Evolutionary conservation across 2,797 vertebrate genomes (phyloP).

Genomic region (Rachycentron canadum): DNA sequence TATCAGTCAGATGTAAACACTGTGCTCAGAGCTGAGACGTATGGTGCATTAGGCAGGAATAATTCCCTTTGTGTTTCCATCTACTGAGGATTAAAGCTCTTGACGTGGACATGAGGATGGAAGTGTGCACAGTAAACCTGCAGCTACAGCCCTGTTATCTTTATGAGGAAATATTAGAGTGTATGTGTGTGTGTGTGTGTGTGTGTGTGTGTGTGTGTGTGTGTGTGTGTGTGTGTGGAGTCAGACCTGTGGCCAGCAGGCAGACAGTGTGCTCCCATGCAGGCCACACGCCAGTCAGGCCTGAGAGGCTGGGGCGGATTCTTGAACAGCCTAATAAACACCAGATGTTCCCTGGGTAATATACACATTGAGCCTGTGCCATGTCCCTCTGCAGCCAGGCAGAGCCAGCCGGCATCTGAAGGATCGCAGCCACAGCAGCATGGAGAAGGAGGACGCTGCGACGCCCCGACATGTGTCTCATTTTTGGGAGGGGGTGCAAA

Average conservation of each 20-base stretch:
- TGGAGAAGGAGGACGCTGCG: slow-evolving; percentile 18
- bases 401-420: slow-evolving; percentile 53
- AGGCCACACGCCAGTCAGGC: slow-evolving; percentile 83
- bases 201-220: slow-evolving; percentile 38
- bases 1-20: slow-evolving; percentile 67
- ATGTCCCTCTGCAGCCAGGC: slow-evolving; percentile 74
- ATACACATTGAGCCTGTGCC: slow-evolving; percentile 83
- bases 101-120: slow-evolving; percentile 26
- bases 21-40: slow-evolving; percentile 41
- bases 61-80: slow-evolving; percentile 62
- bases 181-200: slow-evolving; percentile 46
- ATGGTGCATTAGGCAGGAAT: slow-evolving; percentile 53
- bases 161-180: slow-evolving; percentile 77
- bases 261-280: slow-evolving; percentile 73
- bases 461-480: slow-evolving; percentile 14
- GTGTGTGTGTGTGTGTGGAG: background rate
- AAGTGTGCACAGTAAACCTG: slow-evolving; percentile 57
- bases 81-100: slow-evolving; percentile 62
- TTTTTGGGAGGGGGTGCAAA: slow-evolving; percentile 13
- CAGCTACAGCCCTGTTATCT: slow-evolving; percentile 63
- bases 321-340: slow-evolving; percentile 86
- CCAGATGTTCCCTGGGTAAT: slow-evolving; percentile 86
- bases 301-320: slow-evolving; percentile 77
- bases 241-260: slow-evolving; percentile 66
- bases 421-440: slow-evolving; percentile 57